A percentile compares a stretch with the other conserved stretches of the same genome.
These are phyloP conservation scores for Drosophila baimaii DNA, from an alignment of 1,140 invertebrate species.

Conservation along the genomic window DNA sequence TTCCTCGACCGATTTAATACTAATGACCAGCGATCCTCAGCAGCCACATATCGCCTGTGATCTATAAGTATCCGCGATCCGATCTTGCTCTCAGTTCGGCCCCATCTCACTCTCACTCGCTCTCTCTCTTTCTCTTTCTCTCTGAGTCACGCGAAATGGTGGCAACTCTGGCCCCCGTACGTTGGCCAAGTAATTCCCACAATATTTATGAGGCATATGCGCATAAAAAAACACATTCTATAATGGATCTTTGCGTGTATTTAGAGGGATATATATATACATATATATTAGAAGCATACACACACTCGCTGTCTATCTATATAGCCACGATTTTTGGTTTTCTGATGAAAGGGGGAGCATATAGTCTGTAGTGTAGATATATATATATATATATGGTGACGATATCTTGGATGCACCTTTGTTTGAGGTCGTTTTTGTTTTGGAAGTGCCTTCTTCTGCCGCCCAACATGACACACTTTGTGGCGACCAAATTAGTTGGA, in stretches of 20 bases:
- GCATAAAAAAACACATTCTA: conserved; percentile 78
- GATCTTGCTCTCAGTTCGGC: neutral
- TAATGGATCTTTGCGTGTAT: conserved; percentile 64
- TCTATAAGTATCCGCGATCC: conserved; percentile 56
- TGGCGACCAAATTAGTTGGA: neutral
- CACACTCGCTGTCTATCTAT: conserved; percentile 12
- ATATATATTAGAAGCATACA: conserved; percentile 26
- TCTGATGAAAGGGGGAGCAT: conserved; percentile 1
- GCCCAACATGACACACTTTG: conserved; percentile 40
- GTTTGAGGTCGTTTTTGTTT: conserved; percentile 68
- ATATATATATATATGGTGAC: conserved; percentile 48
- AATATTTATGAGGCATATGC: conserved; percentile 79
- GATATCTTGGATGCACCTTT: conserved; percentile 65
- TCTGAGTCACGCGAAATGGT: conserved; percentile 7
- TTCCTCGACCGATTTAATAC: conserved; percentile 83
- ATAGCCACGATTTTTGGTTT: conserved; percentile 18
- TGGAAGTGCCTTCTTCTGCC: conserved; percentile 34
- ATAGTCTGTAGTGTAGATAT: conserved; percentile 21
- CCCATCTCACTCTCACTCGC: neutral
- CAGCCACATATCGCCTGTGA: conserved; percentile 48
- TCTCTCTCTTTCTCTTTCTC: conserved; percentile 19
- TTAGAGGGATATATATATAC: conserved; percentile 16
- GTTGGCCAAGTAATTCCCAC: conserved; percentile 75
- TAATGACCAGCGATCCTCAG: conserved; percentile 62
- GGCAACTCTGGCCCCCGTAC: conserved; percentile 62